A percentile compares a stretch with the other conserved stretches of the same genome.
Evolutionary conservation across 1,140 invertebrate species (phyloP).

Genomic region (Gryllus bimaculatus): DNA sequence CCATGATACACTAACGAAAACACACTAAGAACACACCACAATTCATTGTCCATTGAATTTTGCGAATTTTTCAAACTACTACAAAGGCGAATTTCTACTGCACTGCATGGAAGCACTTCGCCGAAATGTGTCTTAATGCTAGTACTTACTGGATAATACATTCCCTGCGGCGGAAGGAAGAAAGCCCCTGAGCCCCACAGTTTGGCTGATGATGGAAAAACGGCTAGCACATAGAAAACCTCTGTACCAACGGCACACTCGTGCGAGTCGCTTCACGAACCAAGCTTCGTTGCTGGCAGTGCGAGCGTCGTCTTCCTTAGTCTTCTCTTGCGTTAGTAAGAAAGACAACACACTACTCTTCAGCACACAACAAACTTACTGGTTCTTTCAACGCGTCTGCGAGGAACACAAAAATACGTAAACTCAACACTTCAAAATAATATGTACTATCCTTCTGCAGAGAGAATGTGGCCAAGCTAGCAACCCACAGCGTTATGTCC

Average conservation of each 20-base stretch:
- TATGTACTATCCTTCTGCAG: neutral
- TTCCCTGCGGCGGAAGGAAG: conserved; percentile 84
- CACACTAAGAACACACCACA: neutral
- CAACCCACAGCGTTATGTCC: conserved; percentile 4
- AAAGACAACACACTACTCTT: neutral
- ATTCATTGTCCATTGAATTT: neutral
- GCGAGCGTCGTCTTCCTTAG: neutral
- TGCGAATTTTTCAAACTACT: neutral
- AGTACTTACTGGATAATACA: conserved; percentile 83
- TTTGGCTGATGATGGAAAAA: conserved; percentile 60
- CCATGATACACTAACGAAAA: neutral
- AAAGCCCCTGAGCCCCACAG: conserved; percentile 88
- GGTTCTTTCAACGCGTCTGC: neutral
- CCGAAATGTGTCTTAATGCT: neutral
- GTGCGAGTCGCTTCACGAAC: neutral
- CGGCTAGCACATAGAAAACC: conserved; percentile 24
- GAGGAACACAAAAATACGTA: neutral
- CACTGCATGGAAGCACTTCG: neutral
- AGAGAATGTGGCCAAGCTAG: neutral
- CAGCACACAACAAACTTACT: neutral
- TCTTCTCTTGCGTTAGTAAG: neutral
- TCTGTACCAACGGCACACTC: conserved; percentile 17
- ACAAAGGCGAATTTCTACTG: too few species aligned
- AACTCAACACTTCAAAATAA: conserved; percentile 1
- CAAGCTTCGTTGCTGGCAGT: neutral